phyloP scores from a whole-genome alignment of 2,797 vertebrate species.

The Sebastes reedi region DNA sequence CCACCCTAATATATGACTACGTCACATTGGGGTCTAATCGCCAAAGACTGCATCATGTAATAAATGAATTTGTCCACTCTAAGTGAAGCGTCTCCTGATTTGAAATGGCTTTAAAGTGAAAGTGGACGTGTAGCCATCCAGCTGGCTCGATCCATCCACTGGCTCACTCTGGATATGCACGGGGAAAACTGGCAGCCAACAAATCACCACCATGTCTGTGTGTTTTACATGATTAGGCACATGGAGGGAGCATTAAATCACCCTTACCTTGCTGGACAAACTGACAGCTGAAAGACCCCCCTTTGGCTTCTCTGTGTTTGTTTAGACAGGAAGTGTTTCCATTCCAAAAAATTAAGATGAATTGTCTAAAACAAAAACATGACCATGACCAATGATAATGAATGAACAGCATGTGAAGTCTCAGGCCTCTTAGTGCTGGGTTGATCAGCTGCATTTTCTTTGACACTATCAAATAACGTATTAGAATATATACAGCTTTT shows the following conservation, averaged over 20 bases:
- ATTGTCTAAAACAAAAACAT: slow-evolving; percentile 37
- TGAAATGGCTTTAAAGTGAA: slow-evolving; percentile 47
- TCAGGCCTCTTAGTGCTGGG: not conserved
- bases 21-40: not conserved
- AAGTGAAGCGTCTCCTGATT: not conserved
- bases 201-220: slow-evolving; percentile 67
- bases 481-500: not conserved
- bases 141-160: slow-evolving; percentile 58
- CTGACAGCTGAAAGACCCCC: slow-evolving; percentile 43
- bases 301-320: slow-evolving; percentile 3
- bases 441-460: slow-evolving; percentile 22
- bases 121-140: slow-evolving; percentile 55
- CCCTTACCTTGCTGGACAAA: slow-evolving; percentile 49
- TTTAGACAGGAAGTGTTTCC: slow-evolving; percentile 33
- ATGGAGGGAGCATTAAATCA: slow-evolving; percentile 65
- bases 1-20: not conserved
- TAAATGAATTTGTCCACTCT: not conserved
- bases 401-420: slow-evolving; percentile 27
- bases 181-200: slow-evolving; percentile 64
- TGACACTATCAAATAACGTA: not conserved
- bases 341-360: slow-evolving; percentile 33
- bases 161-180: slow-evolving; percentile 47
- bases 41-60: not conserved
- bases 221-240: slow-evolving; percentile 74
- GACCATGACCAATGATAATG: slow-evolving; percentile 24